A percentile compares a stretch with the other conserved stretches of the same genome.
Conservation (phyloP, 2,113 vertebrate genomes). For the Cyphomyrus discorhynchus region DNA sequence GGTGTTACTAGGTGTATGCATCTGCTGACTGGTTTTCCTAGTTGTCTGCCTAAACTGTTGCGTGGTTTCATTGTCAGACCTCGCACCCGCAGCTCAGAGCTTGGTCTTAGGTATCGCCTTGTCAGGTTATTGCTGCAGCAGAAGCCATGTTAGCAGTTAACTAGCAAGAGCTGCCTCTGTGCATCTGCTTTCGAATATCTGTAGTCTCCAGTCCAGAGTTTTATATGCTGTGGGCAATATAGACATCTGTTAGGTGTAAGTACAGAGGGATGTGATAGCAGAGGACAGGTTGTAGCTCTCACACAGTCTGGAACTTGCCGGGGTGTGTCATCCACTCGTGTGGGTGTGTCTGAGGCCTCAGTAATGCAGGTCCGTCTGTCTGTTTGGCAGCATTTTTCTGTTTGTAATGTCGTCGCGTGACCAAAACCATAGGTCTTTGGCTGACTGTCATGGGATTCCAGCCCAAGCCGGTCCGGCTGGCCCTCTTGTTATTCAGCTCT, state of each 20-base stretch:
- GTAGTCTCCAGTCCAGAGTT: neutral
- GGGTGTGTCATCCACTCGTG: neutral
- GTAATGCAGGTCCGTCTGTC: neutral
- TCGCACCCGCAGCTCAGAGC: neutral
- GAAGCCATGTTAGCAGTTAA: neutral
- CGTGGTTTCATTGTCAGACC: neutral
- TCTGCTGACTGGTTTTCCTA: neutral
- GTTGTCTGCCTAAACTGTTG: neutral
- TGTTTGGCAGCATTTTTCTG: neutral
- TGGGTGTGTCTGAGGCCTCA: neutral
- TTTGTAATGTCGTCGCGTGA: neutral
- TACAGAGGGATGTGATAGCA: neutral
- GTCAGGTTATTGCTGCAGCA: neutral
- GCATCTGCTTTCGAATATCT: neutral
- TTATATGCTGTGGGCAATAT: neutral
- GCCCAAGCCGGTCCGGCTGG: neutral
- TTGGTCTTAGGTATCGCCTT: neutral
- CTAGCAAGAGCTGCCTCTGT: neutral
- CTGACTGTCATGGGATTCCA: neutral
- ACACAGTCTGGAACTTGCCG: neutral
- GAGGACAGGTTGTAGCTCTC: neutral
- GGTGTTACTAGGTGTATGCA: neutral
- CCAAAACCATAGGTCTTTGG: neutral
- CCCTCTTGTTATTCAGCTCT: neutral
- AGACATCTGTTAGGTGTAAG: neutral